These are phyloP conservation scores for Acanthosepion pharaonis DNA, from an alignment of 2,888 invertebrate genomes.

Conservation along the genomic window DNA sequence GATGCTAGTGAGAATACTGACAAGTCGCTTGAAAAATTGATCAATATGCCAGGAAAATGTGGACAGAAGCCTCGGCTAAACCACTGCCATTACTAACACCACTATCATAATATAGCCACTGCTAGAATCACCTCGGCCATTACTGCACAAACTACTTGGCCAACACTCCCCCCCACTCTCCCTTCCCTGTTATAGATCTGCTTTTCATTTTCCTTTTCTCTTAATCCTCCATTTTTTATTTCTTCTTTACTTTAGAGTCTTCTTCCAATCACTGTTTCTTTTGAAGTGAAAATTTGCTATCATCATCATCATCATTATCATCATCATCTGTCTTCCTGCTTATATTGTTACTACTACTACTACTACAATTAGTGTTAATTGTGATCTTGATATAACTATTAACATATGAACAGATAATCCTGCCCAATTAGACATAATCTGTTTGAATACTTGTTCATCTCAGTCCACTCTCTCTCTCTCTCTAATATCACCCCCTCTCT, in stretches of 20 bases:
- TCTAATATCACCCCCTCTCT: background rate
- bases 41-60: background rate
- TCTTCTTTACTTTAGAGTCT: too few relatives aligned
- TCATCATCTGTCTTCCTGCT: too few relatives aligned
- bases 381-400: background rate
- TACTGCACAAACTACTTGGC: background rate
- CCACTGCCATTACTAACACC: constrained; percentile 20
- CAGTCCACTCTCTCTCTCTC: too few relatives aligned
- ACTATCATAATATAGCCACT: background rate
- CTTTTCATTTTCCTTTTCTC: too few relatives aligned
- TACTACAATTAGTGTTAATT: too few relatives aligned
- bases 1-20: background rate
- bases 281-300: too few relatives aligned
- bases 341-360: too few relatives aligned
- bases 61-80: background rate
- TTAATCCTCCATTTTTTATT: too few relatives aligned
- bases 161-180: too few relatives aligned
- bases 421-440: background rate
- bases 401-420: background rate
- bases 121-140: background rate
- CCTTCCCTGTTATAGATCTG: too few relatives aligned
- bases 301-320: too few relatives aligned
- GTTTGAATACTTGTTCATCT: background rate
- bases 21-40: constrained; percentile 4
- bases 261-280: too few relatives aligned